Percentiles rank a stretch among this genome's conserved stretches.
These are phyloP conservation scores for Apotomis capreana DNA, from an alignment of 2,888 invertebrate genomes.

Conservation along the genomic window DNA sequence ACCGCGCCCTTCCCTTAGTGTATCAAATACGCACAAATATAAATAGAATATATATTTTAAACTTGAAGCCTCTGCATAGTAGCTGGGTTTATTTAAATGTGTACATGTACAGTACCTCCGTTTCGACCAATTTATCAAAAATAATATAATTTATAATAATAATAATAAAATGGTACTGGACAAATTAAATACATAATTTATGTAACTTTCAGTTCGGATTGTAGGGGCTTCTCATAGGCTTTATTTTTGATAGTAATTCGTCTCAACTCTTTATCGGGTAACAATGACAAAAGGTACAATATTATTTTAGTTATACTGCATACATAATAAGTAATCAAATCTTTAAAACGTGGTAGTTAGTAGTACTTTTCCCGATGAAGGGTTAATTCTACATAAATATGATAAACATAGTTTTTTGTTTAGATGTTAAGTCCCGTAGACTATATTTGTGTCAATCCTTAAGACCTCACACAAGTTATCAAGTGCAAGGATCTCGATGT, in stretches of 20 bases:
- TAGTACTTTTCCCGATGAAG: conserved; percentile 15
- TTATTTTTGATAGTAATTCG: background rate
- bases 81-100: conserved; percentile 45
- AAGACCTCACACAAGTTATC: conserved; percentile 43
- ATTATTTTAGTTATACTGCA: conserved; percentile 18
- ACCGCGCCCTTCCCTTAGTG: conserved; percentile 40
- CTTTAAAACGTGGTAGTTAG: conserved; percentile 15
- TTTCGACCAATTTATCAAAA: conserved; percentile 29
- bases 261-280: conserved; percentile 15
- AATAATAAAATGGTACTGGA: conserved; percentile 15
- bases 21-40: conserved; percentile 67
- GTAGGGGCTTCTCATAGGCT: background rate
- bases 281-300: conserved; percentile 34
- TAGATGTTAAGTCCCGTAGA: conserved; percentile 23
- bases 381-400: conserved; percentile 25
- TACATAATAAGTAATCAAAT: conserved; percentile 22
- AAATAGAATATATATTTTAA: conserved; percentile 39
- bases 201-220: background rate
- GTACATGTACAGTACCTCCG: conserved; percentile 44
- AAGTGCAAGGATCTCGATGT: conserved; percentile 49
- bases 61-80: conserved; percentile 7
- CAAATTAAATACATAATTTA: conserved; percentile 1
- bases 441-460: conserved; percentile 42
- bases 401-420: conserved; percentile 21
- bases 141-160: conserved; percentile 12